These are phyloP conservation scores for Paralichthys olivaceus DNA, from an alignment of 2,113 vertebrate genomes.

Conservation along the genomic window DNA sequence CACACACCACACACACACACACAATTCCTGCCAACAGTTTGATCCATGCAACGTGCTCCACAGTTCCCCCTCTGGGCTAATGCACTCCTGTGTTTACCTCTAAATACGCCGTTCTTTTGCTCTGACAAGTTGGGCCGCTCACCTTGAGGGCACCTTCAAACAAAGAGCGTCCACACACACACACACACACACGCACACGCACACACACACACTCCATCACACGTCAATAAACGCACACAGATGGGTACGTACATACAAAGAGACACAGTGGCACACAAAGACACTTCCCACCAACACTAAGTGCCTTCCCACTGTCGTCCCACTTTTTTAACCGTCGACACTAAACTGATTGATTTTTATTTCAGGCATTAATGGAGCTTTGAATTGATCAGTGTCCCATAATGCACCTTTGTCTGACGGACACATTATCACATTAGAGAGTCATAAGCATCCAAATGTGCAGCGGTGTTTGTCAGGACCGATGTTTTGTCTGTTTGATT, in stretches of 20 bases:
- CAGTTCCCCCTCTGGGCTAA: conserved; percentile 65
- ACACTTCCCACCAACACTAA: conserved; percentile 64
- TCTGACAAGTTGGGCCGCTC: conserved; percentile 76
- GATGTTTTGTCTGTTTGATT: not conserved
- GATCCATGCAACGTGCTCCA: conserved; percentile 49
- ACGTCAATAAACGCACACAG: conserved; percentile 19
- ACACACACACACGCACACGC: conserved; percentile 11
- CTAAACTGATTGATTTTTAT: conserved; percentile 75
- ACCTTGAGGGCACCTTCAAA: conserved; percentile 79
- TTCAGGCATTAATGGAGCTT: conserved; percentile 73
- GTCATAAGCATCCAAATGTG: no score
- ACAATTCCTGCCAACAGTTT: conserved; percentile 58
- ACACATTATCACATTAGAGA: no score
- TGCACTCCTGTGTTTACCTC: conserved; percentile 77
- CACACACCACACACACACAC: conserved; percentile 22
- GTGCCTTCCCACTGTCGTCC: conserved; percentile 70
- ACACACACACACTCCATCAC: conserved; percentile 12
- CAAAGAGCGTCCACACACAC: conserved; percentile 47
- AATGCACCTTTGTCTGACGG: no score
- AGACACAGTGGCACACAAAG: conserved; percentile 1
- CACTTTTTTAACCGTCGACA: conserved; percentile 8
- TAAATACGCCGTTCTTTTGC: conserved; percentile 70
- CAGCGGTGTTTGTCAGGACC: not conserved
- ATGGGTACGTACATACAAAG: conserved; percentile 10
- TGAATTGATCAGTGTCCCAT: no score